These are phyloP conservation scores for Drosophila histrio DNA, from an alignment of 2,888 invertebrate genomes.

Conservation along the genomic window DNA sequence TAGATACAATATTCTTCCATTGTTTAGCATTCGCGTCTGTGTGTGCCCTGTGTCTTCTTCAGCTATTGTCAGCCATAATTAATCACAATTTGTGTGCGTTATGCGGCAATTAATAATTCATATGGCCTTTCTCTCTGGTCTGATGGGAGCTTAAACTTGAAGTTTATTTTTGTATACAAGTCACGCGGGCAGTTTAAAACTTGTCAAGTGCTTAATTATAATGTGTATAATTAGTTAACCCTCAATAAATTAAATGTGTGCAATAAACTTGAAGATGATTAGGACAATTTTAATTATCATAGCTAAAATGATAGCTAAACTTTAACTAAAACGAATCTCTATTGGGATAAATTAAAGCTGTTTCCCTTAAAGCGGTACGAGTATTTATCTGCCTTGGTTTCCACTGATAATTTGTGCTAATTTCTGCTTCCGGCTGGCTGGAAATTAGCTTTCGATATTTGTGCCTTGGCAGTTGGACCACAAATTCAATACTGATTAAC, in stretches of 20 bases:
- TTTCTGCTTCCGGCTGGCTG: conserved; percentile 8
- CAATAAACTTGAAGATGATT: background rate
- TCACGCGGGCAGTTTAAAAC: conserved; percentile 41
- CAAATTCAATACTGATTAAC: conserved; percentile 59
- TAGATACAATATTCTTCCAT: conserved; percentile 48
- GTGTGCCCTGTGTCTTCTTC: conserved; percentile 30
- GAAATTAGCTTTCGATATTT: conserved; percentile 43
- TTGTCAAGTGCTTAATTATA: conserved; percentile 57
- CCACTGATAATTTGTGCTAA: conserved; percentile 12
- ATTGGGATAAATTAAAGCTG: background rate
- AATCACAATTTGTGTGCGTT: conserved; percentile 73
- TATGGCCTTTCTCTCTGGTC: conserved; percentile 42
- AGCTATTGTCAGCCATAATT: conserved; percentile 65
- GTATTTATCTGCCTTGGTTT: background rate
- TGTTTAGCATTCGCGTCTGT: too few species aligned
- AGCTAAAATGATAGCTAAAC: background rate
- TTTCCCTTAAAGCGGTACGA: background rate
- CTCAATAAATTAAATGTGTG: conserved; percentile 15
- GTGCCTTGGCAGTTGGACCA: conserved; percentile 30
- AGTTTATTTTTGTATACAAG: conserved; percentile 35
- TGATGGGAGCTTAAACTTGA: conserved; percentile 34
- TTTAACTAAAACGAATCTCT: background rate
- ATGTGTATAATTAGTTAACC: conserved; percentile 32
- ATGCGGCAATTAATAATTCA: conserved; percentile 72
- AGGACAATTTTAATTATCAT: background rate